Conservation (phyloP, 2,113 vertebrate genomes). For the Lanius collurio region DNA sequence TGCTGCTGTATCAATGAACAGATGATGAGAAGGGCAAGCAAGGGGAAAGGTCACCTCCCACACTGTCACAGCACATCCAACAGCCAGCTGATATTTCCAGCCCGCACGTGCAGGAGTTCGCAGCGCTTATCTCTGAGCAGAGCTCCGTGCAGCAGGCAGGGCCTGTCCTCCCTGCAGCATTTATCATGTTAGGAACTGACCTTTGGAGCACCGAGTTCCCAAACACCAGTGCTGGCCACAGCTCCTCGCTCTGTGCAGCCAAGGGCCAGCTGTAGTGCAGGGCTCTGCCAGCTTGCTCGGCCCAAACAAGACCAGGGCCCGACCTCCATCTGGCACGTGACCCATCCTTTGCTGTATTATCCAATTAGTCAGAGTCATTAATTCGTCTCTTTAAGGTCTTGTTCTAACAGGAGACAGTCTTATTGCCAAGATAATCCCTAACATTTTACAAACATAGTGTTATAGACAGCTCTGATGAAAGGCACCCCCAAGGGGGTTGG, state of each 20-base stretch:
- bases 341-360: background rate
- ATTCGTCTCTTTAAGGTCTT: constrained; percentile 43
- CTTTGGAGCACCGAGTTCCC: background rate
- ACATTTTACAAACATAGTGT: constrained; percentile 38
- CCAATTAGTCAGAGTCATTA: constrained; percentile 46
- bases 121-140: background rate
- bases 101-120: background rate
- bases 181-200: constrained; percentile 17
- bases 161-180: background rate
- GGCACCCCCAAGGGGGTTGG: background rate
- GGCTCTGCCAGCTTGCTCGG: background rate
- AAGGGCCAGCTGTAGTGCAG: background rate
- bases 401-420: constrained; percentile 44
- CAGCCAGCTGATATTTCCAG: background rate
- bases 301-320: background rate
- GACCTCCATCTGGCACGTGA: background rate
- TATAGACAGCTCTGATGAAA: constrained; percentile 54
- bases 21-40: background rate
- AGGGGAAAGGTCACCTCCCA: constrained; percentile 25
- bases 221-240: background rate
- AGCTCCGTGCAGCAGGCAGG: background rate
- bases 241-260: background rate
- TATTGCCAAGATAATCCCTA: constrained; percentile 48
- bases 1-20: background rate
- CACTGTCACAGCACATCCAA: background rate